A percentile compares a stretch with the other conserved stretches of the same genome.
Evolutionary conservation across 2,113 vertebrate genomes (phyloP).

Genomic region (Sarotherodon lohbergeri): DNA sequence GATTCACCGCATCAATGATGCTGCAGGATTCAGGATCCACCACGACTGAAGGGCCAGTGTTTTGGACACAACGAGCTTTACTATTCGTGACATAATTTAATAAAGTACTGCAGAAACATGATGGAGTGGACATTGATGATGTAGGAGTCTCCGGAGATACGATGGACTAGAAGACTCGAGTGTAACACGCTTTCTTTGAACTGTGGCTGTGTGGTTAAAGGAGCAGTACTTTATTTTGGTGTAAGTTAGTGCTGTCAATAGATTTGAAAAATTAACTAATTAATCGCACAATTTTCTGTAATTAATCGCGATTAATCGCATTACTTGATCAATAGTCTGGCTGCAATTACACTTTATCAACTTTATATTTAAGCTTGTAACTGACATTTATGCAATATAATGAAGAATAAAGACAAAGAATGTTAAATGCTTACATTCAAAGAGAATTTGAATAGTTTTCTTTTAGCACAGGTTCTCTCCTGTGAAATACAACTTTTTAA

Average conservation of each 20-base stretch:
- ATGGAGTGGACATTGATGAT: neutral
- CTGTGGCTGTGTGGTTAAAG: neutral
- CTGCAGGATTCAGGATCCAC: neutral
- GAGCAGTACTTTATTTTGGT: neutral
- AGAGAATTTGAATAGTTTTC: too few relatives aligned
- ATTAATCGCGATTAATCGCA: neutral
- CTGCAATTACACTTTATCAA: neutral
- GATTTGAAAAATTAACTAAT: neutral
- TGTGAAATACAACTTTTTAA: too few relatives aligned
- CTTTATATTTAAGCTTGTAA: neutral
- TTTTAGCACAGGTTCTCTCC: too few relatives aligned
- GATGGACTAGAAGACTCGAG: neutral
- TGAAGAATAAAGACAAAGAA: neutral
- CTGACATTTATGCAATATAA: neutral
- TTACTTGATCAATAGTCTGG: neutral
- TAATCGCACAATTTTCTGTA: neutral
- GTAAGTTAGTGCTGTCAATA: neutral
- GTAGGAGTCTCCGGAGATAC: neutral
- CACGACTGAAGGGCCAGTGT: too few relatives aligned
- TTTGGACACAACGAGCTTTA: neutral
- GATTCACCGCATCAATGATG: neutral
- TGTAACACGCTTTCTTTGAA: neutral
- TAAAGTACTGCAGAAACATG: neutral
- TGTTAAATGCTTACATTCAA: too few relatives aligned
- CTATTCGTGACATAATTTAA: neutral